These are phyloP conservation scores for Lagocephalus sceleratus DNA, from an alignment of 2,797 vertebrate species.

Conservation along the genomic window DNA sequence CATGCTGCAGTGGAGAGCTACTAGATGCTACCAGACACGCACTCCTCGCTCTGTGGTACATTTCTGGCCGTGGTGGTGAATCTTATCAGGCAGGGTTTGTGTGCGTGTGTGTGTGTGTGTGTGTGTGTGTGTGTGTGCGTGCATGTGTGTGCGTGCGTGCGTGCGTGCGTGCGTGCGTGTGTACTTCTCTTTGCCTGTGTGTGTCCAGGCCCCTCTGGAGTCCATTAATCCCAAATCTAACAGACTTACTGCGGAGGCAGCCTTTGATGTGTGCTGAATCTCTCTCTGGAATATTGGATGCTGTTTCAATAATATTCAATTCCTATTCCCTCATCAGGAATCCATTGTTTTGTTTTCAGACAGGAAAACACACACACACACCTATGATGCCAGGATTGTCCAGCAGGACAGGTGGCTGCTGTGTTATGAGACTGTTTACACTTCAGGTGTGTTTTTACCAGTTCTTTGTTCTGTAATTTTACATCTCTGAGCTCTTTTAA, in stretches of 20 bases:
- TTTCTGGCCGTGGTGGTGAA: constrained; percentile 56
- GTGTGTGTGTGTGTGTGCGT: neutral
- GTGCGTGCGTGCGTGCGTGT: constrained; percentile 13
- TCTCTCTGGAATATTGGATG: constrained; percentile 71
- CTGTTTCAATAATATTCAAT: constrained; percentile 56
- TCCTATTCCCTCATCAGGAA: constrained; percentile 50
- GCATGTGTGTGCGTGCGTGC: constrained; percentile 49
- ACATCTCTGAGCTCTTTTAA: constrained; percentile 79
- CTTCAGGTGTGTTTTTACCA: constrained; percentile 69
- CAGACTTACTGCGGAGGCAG: constrained; percentile 70
- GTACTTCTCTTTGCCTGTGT: constrained; percentile 40
- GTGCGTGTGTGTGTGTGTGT: constrained; percentile 19
- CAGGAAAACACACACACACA: no score
- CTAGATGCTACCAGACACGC: constrained; percentile 52
- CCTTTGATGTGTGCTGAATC: constrained; percentile 70
- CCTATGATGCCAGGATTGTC: constrained; percentile 30
- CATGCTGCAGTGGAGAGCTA: constrained; percentile 38
- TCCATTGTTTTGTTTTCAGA: constrained; percentile 37
- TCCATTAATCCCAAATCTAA: constrained; percentile 79
- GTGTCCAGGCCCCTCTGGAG: constrained; percentile 69
- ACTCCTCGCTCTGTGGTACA: constrained; percentile 62
- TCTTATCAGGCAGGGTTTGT: constrained; percentile 64
- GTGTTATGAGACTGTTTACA: constrained; percentile 66
- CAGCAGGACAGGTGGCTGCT: constrained; percentile 57
- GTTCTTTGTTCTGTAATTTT: constrained; percentile 77